Evolutionary conservation across 2,113 vertebrate genomes (phyloP).

Genomic region (Ophiodon elongatus): DNA sequence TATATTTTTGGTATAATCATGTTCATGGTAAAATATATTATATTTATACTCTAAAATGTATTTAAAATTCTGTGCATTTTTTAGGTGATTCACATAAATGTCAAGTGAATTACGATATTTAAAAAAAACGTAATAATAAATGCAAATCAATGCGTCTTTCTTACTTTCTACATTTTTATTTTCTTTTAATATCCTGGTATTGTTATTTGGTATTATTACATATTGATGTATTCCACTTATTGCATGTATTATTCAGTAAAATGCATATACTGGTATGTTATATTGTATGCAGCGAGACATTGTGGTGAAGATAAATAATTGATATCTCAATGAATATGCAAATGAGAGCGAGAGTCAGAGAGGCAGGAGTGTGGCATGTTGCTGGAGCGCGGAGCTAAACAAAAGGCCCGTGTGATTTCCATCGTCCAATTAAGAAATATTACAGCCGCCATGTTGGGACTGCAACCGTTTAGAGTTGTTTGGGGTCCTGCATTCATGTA

Average conservation of each 20-base stretch:
- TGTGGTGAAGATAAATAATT: slow-evolving; percentile 86
- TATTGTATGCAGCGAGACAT: slow-evolving; percentile 78
- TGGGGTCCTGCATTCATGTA: slow-evolving; percentile 60
- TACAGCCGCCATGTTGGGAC: slow-evolving; percentile 75
- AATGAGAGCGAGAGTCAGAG: slow-evolving; percentile 68
- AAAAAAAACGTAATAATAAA: slow-evolving; percentile 9
- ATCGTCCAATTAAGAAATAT: slow-evolving; percentile 81
- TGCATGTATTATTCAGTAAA: slow-evolving; percentile 74
- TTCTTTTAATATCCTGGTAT: slow-evolving; percentile 28
- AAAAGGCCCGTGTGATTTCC: slow-evolving; percentile 79
- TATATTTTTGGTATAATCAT: background rate
- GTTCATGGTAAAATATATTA: background rate
- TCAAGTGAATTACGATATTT: background rate
- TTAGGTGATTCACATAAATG: background rate
- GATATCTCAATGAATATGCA: slow-evolving; percentile 89
- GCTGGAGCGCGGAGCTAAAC: slow-evolving; percentile 67
- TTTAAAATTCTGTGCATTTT: background rate
- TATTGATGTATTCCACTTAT: slow-evolving; percentile 69
- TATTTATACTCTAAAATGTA: background rate
- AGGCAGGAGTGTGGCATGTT: slow-evolving; percentile 44
- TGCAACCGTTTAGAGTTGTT: slow-evolving; percentile 72
- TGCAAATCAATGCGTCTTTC: slow-evolving; percentile 8
- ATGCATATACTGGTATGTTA: slow-evolving; percentile 61
- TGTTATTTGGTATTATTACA: slow-evolving; percentile 53
- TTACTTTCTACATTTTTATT: slow-evolving; percentile 5